Evolutionary conservation across 1,140 invertebrate genomes (phyloP), one percentile per base, ranked within the genome.

Genomic region (Drosophila ohnishii): DNA sequence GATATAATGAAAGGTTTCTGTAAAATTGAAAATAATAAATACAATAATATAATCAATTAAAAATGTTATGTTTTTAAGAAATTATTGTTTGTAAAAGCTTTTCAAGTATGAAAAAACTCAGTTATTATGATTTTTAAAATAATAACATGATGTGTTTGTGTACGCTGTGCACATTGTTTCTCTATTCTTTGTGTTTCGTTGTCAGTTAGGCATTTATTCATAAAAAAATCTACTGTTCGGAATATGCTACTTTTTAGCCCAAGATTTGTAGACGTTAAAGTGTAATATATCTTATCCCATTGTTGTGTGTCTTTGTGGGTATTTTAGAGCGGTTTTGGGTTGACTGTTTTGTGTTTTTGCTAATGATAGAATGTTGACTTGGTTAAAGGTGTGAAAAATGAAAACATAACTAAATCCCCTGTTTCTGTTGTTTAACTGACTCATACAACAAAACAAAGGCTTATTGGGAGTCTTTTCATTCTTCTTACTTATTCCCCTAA

Each of bases 381-480:
- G 25, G 34, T 47, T 40, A 58, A 13, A 71, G 30, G 65, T 71
- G 67, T 48, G 22, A 71, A 71, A 44, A 28, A 28, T 28, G 5
- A 28, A 51, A 65, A 35, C 37, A 53, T 37, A 35, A 44, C 22
- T 30, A 53, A 53, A 45, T n/a, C 10, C 47, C 28, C 16, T 47
- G 11, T 35, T 19, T 11, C 22, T 30, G 25, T 42, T 34, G 19
- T 3, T 69, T 28, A 7, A 30, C n/a, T 69, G 65, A 69, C 32
- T 66, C 62, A 69, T 39, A 0, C 11, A 32, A 32, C 10, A 32
- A 10, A 32, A 32, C 32, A 10, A 32, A 32, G 9, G 2, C 32
- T 32, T 3, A 32, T 9, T 3, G 22, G 7, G 3, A 53, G 5
- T 22, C 3, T 35, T 2, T 22, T 22, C 14, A 53, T 35, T 22